These are phyloP conservation scores for Perizoma affinitatum DNA, from an alignment of 2,888 invertebrate genomes.

Conservation along the genomic window DNA sequence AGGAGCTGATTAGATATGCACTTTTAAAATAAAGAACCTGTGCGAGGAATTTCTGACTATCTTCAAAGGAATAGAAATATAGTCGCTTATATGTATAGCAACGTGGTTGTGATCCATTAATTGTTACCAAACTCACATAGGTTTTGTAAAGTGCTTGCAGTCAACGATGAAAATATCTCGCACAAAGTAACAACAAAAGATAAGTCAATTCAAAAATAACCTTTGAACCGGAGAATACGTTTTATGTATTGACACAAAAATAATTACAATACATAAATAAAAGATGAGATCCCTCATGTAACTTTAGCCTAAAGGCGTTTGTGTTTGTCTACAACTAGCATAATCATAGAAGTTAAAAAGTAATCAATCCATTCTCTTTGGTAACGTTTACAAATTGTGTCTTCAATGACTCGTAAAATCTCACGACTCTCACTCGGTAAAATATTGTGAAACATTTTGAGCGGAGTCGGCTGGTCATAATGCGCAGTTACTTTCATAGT, in stretches of 20 bases:
- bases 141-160: conserved; percentile 28
- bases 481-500: conserved; percentile 54
- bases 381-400: conserved; percentile 75
- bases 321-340: conserved; percentile 60
- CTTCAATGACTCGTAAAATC: conserved; percentile 79
- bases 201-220: conserved; percentile 14
- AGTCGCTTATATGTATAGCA: conserved; percentile 22
- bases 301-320: conserved; percentile 65
- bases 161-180: not conserved
- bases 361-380: conserved; percentile 81
- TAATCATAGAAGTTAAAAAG: conserved; percentile 81
- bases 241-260: conserved; percentile 53
- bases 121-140: conserved; percentile 24
- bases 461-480: conserved; percentile 49
- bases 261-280: conserved; percentile 68
- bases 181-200: conserved; percentile 6
- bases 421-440: conserved; percentile 64
- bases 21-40: not conserved
- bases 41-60: conserved; percentile 17
- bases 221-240: conserved; percentile 25
- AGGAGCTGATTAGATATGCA: too few relatives aligned
- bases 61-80: conserved; percentile 26
- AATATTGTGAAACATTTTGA: conserved; percentile 70
- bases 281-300: conserved; percentile 54
- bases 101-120: conserved; percentile 26